A percentile compares a stretch with the other conserved stretches of the same genome.
Evolutionary conservation across 2,113 vertebrate genomes (phyloP).

Genomic region (Pyrgilauda ruficollis): DNA sequence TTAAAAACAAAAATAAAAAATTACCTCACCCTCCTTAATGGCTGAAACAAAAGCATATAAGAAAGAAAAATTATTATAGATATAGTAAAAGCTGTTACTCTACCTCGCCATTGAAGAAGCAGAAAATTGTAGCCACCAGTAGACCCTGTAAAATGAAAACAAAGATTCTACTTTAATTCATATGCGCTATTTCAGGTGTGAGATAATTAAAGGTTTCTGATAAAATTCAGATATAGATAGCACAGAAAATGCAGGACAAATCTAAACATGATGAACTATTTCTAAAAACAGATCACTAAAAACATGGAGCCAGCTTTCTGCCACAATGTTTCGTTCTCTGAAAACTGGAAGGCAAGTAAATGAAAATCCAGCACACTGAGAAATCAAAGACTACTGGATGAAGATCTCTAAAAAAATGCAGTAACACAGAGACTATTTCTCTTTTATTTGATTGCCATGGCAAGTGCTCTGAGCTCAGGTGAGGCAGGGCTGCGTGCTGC

Average conservation of each 20-base stretch:
- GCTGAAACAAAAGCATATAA: not conserved
- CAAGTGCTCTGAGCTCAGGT: not conserved
- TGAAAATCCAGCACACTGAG: not conserved
- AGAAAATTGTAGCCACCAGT: slow-evolving; percentile 96
- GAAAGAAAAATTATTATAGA: not conserved
- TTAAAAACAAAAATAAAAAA: not conserved
- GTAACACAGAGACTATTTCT: accelerated
- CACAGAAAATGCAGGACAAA: not conserved
- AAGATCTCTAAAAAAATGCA: not conserved
- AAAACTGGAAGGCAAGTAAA: not conserved
- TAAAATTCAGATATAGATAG: not conserved
- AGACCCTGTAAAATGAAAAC: slow-evolving; percentile 83
- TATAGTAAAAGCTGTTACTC: not conserved
- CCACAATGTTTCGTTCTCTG: not conserved
- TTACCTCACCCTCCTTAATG: not conserved
- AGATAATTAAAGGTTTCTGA: not conserved
- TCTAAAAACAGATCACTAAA: not conserved
- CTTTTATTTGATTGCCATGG: not conserved
- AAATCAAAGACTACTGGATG: not conserved
- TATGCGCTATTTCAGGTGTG: not conserved
- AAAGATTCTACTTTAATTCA: not conserved
- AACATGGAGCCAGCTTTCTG: not conserved
- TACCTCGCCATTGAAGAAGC: slow-evolving; percentile 99
- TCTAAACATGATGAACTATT: not conserved
- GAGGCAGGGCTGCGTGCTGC: not conserved